Conservation (phyloP, 2,888 invertebrate genomes). For the Acrobasis consociella region DNA sequence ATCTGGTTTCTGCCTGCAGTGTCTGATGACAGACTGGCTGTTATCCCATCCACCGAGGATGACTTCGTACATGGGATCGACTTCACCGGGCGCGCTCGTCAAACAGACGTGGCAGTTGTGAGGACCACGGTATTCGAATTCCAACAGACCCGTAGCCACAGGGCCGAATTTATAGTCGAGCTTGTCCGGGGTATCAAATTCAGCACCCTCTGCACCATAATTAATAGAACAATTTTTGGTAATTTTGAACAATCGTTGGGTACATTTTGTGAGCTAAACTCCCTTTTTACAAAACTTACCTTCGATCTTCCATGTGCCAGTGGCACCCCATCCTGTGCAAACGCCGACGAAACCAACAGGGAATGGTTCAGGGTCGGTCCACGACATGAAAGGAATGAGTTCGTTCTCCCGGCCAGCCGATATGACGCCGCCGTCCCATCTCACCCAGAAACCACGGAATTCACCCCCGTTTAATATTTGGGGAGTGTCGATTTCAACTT, state of each 20-base stretch:
- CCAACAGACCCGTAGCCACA: slow-evolving; percentile 76
- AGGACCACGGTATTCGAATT: slow-evolving; percentile 83
- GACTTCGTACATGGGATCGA: slow-evolving; percentile 85
- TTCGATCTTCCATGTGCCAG: slow-evolving; percentile 91
- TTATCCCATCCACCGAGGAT: slow-evolving; percentile 88
- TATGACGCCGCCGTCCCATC: slow-evolving; percentile 87
- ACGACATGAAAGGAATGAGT: slow-evolving; percentile 87
- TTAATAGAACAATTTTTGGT: slow-evolving; percentile 25
- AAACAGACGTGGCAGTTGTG: slow-evolving; percentile 86
- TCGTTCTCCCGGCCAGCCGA: slow-evolving; percentile 89
- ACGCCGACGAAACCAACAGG: slow-evolving; percentile 89
- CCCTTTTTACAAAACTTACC: slow-evolving; percentile 67
- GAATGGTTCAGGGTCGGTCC: slow-evolving; percentile 87
- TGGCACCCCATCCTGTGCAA: slow-evolving; percentile 94
- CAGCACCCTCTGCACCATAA: slow-evolving; percentile 73
- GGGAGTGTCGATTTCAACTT: slow-evolving; percentile 87
- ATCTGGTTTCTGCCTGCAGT: slow-evolving; percentile 84
- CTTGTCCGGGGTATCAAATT: slow-evolving; percentile 81
- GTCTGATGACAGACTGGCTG: slow-evolving; percentile 84
- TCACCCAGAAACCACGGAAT: slow-evolving; percentile 92
- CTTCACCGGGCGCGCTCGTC: slow-evolving; percentile 77
- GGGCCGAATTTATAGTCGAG: slow-evolving; percentile 84
- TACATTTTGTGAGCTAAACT: slow-evolving; percentile 65
- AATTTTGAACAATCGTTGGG: slow-evolving; percentile 64
- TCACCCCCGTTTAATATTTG: slow-evolving; percentile 88